Percentiles rank a stretch among this genome's conserved stretches.
Conservation (phyloP, 2,113 vertebrate species). For the Formicarius rufipectus region DNA sequence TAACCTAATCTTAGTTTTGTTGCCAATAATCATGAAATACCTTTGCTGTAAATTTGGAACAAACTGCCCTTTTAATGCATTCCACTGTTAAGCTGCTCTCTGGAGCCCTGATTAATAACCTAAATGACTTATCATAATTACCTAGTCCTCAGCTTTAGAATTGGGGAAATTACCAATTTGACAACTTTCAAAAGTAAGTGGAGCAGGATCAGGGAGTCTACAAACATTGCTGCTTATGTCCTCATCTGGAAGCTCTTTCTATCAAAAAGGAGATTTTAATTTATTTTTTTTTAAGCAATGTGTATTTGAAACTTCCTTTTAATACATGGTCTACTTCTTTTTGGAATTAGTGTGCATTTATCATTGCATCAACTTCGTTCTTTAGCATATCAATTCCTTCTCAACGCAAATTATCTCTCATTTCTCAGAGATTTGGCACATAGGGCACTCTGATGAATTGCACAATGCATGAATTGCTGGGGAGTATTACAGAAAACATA, state of each 20-base stretch:
- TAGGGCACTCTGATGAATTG: background rate
- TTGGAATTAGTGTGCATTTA: background rate
- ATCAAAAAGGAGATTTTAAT: background rate
- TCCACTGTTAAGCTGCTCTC: background rate
- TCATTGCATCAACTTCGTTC: background rate
- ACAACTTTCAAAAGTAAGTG: background rate
- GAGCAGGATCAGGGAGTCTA: background rate
- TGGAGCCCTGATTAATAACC: background rate
- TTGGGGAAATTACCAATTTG: background rate
- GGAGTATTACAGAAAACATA: background rate
- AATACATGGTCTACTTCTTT: background rate
- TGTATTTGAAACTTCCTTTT: background rate
- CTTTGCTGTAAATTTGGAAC: background rate
- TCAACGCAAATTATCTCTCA: background rate
- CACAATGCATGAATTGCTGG: background rate
- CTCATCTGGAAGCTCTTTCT: background rate
- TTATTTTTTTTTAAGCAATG: background rate
- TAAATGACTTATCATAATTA: background rate
- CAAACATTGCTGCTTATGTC: background rate
- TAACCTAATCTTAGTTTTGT: background rate
- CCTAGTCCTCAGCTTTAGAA: background rate
- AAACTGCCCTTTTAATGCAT: background rate
- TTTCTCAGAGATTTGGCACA: background rate
- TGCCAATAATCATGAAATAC: background rate
- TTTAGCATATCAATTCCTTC: background rate